These are phyloP conservation scores for Bibio marci DNA, from an alignment of 2,888 invertebrate genomes.

Conservation along the genomic window DNA sequence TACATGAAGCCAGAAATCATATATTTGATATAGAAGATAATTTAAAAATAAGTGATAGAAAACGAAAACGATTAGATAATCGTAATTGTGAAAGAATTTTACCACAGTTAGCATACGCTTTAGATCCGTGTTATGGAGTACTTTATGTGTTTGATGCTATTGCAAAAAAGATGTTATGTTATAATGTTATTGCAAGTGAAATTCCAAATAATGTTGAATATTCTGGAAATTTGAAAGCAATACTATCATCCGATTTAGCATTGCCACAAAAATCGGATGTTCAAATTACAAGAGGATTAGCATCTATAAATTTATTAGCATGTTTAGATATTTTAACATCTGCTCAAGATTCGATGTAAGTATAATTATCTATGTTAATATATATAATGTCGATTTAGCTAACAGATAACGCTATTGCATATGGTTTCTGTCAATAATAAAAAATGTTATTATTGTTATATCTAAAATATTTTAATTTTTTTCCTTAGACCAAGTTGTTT, in stretches of 20 bases:
- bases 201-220: slow-evolving; percentile 21
- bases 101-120: slow-evolving; percentile 26
- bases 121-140: slow-evolving; percentile 86
- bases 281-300: slow-evolving; percentile 64
- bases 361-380: slow-evolving; percentile 3
- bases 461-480: too few relatives aligned
- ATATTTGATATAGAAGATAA: slow-evolving; percentile 25
- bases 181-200: slow-evolving; percentile 71
- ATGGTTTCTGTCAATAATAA: too few relatives aligned
- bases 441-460: too few relatives aligned
- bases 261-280: slow-evolving; percentile 54
- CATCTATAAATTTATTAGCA: slow-evolving; percentile 77
- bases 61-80: slow-evolving; percentile 10
- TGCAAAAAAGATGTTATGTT: slow-evolving; percentile 44
- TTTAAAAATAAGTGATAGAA: slow-evolving; percentile 12
- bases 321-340: slow-evolving; percentile 78
- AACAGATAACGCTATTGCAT: too few relatives aligned
- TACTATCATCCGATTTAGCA: slow-evolving; percentile 66
- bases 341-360: slow-evolving; percentile 52
- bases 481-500: slow-evolving; percentile 25
- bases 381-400: too few relatives aligned
- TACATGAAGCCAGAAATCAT: slow-evolving; percentile 28
- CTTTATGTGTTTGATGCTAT: slow-evolving; percentile 77
- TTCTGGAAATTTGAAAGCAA: slow-evolving; percentile 26
- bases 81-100: slow-evolving; percentile 18